Conservation (phyloP, 1,140 invertebrate species). For the Homalodisca vitripennis region DNA sequence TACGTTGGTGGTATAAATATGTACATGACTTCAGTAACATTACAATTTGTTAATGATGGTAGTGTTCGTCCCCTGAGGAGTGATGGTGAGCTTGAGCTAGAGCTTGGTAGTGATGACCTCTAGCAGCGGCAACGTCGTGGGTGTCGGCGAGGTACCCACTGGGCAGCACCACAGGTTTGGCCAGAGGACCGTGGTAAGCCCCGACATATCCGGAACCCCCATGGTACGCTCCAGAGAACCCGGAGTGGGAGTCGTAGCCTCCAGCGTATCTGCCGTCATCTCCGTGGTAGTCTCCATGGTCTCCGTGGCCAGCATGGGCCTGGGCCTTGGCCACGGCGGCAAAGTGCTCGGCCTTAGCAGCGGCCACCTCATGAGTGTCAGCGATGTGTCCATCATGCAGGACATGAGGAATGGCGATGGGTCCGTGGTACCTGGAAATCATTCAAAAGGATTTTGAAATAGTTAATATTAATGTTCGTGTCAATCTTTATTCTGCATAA, state of each 20-base stretch:
- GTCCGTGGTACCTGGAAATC: conserved; percentile 17
- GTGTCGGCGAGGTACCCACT: conserved; percentile 50
- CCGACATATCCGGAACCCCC: conserved; percentile 42
- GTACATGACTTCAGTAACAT: no score
- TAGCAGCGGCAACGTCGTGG: conserved; percentile 18
- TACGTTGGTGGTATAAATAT: no score
- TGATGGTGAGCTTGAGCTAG: conserved; percentile 27
- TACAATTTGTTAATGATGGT: conserved; percentile 10
- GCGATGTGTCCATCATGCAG: conserved; percentile 44
- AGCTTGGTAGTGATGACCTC: conserved; percentile 50
- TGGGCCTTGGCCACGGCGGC: conserved; percentile 55
- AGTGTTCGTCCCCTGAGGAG: background rate
- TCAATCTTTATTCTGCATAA: no score
- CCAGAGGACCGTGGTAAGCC: conserved; percentile 16
- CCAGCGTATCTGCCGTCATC: conserved; percentile 14
- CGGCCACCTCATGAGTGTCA: conserved; percentile 59
- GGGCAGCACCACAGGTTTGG: conserved; percentile 18
- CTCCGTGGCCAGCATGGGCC: background rate
- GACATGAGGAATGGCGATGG: conserved; percentile 13
- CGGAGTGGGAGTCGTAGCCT: conserved; percentile 13
- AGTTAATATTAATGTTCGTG: no score
- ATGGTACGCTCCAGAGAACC: conserved; percentile 7
- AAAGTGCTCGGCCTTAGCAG: conserved; percentile 57
- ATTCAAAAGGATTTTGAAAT: background rate
- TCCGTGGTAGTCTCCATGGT: background rate